Percentiles rank a stretch among this genome's conserved stretches.
These are phyloP conservation scores for Salvelinus namaycush DNA, from an alignment of 2,113 vertebrate species.

Conservation along the genomic window DNA sequence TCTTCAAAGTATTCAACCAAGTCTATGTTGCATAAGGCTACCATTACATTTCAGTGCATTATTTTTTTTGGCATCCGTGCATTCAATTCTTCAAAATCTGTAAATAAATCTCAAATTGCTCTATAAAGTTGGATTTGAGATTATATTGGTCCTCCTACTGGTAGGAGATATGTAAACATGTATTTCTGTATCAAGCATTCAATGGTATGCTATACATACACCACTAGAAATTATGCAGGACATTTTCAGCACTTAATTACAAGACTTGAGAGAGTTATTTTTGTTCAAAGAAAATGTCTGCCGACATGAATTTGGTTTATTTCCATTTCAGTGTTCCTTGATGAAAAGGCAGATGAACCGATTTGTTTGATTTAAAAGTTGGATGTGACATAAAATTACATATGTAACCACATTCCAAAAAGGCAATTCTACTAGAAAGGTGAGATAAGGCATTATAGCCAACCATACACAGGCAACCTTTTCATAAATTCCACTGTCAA, in stretches of 20 bases:
- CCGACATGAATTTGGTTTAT: slow-evolving; percentile 45
- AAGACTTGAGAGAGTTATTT: not conserved
- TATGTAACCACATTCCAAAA: too few relatives aligned
- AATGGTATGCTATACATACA: too few relatives aligned
- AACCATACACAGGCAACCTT: slow-evolving; percentile 19
- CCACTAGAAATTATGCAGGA: too few relatives aligned
- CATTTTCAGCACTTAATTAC: not conserved
- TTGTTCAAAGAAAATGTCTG: not conserved
- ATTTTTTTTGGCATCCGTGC: not conserved
- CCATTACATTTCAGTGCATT: not conserved
- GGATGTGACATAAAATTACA: too few relatives aligned
- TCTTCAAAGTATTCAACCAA: not conserved
- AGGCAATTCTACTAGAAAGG: slow-evolving; percentile 49
- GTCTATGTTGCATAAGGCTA: not conserved
- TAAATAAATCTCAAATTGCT: not conserved
- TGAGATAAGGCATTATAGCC: slow-evolving; percentile 39
- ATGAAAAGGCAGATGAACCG: too few relatives aligned
- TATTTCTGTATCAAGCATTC: too few relatives aligned
- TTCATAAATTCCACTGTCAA: slow-evolving; percentile 3
- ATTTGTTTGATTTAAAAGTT: too few relatives aligned
- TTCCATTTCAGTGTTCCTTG: too few relatives aligned
- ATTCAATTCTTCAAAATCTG: not conserved
- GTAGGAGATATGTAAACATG: not conserved
- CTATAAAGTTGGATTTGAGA: not conserved
- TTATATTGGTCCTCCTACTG: too few relatives aligned